These are phyloP conservation scores for Lutjanus argentimaculatus DNA, from an alignment of 2,797 vertebrate genomes.

Conservation along the genomic window DNA sequence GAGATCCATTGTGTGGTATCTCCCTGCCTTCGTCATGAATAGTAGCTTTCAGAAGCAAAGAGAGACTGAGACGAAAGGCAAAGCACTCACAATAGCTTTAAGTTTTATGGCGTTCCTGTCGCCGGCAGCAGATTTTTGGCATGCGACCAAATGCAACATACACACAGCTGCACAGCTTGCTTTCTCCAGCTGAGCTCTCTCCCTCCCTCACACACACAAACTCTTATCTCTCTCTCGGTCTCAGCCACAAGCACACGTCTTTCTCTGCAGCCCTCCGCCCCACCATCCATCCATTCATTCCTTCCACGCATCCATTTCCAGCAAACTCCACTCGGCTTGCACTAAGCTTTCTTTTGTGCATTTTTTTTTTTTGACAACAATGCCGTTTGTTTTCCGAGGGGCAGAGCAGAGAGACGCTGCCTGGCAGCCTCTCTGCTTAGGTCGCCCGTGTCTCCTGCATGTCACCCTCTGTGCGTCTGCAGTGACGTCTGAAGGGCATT, in stretches of 20 bases:
- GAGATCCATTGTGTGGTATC: constrained; percentile 81
- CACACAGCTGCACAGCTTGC: constrained; percentile 75
- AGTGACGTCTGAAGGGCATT: constrained; percentile 83
- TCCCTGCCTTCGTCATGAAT: constrained; percentile 83
- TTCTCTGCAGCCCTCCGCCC: constrained; percentile 47
- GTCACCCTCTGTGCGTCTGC: constrained; percentile 79
- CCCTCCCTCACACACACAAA: constrained; percentile 46
- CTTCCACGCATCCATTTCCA: constrained; percentile 70
- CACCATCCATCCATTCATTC: constrained; percentile 68
- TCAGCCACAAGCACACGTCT: constrained; percentile 48
- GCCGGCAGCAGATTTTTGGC: constrained; percentile 73
- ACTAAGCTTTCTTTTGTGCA: constrained; percentile 73
- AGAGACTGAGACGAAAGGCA: constrained; percentile 54
- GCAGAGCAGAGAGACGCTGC: constrained; percentile 66
- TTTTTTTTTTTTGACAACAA: constrained; percentile 64
- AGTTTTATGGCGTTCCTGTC: constrained; percentile 78
- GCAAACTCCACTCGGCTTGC: constrained; percentile 61
- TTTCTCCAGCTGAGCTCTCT: constrained; percentile 53
- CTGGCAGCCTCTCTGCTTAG: constrained; percentile 62
- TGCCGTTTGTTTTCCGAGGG: constrained; percentile 74
- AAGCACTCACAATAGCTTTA: constrained; percentile 81
- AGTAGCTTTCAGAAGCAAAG: constrained; percentile 78
- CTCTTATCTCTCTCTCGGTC: constrained; percentile 65
- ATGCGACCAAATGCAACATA: constrained; percentile 72
- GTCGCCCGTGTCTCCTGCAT: constrained; percentile 68